Conservation (phyloP, 2,888 invertebrate genomes). For the Morinoia aosen region DNA sequence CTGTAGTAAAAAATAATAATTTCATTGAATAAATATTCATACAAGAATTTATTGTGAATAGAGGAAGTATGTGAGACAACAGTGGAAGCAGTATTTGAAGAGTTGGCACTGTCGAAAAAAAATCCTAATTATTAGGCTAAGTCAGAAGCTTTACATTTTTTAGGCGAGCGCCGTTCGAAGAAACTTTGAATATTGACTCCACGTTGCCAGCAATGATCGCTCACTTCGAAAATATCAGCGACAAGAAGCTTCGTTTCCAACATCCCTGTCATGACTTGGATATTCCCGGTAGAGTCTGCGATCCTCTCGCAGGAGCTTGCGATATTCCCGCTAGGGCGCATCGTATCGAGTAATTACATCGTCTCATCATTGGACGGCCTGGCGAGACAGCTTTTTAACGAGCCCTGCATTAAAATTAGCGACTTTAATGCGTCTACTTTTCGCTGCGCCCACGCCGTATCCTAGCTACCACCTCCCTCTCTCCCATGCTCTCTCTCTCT, state of each 20-base stretch:
- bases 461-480: not conserved
- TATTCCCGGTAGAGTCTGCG: too few relatives aligned
- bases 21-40: too few relatives aligned
- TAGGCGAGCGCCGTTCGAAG: not conserved
- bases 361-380: conserved; percentile 18
- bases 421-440: conserved; percentile 1
- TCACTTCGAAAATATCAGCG: not conserved
- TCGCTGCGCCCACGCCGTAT: not conserved
- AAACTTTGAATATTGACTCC: not conserved
- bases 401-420: conserved; percentile 27
- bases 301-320: not conserved
- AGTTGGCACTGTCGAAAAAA: not conserved
- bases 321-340: not conserved
- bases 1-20: too few relatives aligned
- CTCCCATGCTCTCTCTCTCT: not conserved
- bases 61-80: not conserved
- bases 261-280: too few relatives aligned
- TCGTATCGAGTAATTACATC: not conserved
- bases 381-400: conserved; percentile 30
- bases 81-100: not conserved
- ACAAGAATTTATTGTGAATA: too few relatives aligned
- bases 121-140: not conserved
- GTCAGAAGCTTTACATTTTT: not conserved
- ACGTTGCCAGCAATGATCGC: not conserved
- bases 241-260: not conserved